Base-by-base conservation (phyloP, 2,888 invertebrate species). In the Apoderus coryli region DNA sequence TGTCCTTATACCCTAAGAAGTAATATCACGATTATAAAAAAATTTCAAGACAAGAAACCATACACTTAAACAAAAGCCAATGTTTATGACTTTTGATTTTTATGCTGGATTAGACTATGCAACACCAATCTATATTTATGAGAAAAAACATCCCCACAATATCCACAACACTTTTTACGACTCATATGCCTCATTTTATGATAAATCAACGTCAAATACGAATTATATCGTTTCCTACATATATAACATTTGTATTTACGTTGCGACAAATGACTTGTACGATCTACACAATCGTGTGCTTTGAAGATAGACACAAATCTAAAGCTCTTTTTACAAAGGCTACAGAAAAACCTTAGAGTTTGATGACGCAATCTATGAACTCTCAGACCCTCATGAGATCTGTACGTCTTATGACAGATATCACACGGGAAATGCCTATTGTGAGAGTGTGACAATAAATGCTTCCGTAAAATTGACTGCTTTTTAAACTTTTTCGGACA, bases 401-500 rank as follows among this genome's bases (percentile, higher is more conserved):
- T 43, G 27, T 42, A 43, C 9, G 24, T 31, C 26, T 42, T 43
- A 3, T 30, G 28, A 24, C 43, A 43, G 14, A 38, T 13, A 7
- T 43, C 37, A 25, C 43, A 43, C 3, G 24, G 27, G 19, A 35
- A 39, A 3, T 39, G 42, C 2, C 40, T 32, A 10, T 16, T 22
- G 6, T 29, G 26, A 5, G 35, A 35, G 27, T 43, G 43, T 3
- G 42, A 40, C n/a, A 42, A 37, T 6, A 33, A 27, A 27, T 43
- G 43, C 32, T 43, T 43, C 11, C 42, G 25, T 23, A 43, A 22
- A n/a, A 42, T 43, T 1, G 38, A 36, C 26, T 42, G 40, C 25
- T 42, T 42, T 24, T 43, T 43, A 25, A 43, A 43, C 7, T 35
- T 24, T 25, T 42, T 43, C 4, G 36, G 39, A 22, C 43, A 43